Evolutionary conservation across 2,888 invertebrate species (phyloP).

Genomic region (Ochropleura plecta): DNA sequence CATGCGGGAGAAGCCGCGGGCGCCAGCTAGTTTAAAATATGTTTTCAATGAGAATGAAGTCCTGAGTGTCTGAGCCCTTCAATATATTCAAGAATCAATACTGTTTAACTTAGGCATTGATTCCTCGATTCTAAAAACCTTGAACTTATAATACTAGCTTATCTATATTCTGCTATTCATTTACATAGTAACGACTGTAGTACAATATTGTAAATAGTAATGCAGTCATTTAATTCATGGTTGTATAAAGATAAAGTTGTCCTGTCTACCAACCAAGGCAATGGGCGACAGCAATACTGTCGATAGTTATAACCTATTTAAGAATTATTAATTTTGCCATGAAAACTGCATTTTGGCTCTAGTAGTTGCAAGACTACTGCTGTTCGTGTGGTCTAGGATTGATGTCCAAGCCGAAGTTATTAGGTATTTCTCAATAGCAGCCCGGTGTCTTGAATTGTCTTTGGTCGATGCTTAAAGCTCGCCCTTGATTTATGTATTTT

Average conservation of each 20-base stretch:
- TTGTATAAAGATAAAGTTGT: slow-evolving; percentile 47
- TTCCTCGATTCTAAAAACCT: not conserved
- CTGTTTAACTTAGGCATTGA: not conserved
- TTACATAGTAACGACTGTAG: slow-evolving; percentile 17
- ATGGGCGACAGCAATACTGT: slow-evolving; percentile 27
- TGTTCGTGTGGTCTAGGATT: not conserved
- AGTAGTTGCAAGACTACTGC: not conserved
- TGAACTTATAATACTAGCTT: slow-evolving; percentile 2
- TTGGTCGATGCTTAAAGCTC: not conserved
- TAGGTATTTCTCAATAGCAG: not conserved
- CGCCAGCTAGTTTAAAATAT: too few species aligned
- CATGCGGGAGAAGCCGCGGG: too few species aligned
- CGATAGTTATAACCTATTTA: slow-evolving; percentile 11
- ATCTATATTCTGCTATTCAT: slow-evolving; percentile 24
- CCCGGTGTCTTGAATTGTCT: not conserved
- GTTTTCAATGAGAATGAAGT: not conserved
- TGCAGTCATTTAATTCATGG: slow-evolving; percentile 53
- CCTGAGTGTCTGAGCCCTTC: not conserved
- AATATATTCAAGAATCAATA: not conserved
- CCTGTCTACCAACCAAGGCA: slow-evolving; percentile 45
- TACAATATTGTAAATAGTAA: slow-evolving; percentile 26
- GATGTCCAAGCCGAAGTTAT: not conserved
- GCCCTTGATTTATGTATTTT: not conserved
- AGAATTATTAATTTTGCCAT: slow-evolving; percentile 15
- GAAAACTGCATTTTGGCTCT: not conserved